phyloP scores from a whole-genome alignment of 1,140 invertebrate genomes.

The Drosophila serrata region DNA sequence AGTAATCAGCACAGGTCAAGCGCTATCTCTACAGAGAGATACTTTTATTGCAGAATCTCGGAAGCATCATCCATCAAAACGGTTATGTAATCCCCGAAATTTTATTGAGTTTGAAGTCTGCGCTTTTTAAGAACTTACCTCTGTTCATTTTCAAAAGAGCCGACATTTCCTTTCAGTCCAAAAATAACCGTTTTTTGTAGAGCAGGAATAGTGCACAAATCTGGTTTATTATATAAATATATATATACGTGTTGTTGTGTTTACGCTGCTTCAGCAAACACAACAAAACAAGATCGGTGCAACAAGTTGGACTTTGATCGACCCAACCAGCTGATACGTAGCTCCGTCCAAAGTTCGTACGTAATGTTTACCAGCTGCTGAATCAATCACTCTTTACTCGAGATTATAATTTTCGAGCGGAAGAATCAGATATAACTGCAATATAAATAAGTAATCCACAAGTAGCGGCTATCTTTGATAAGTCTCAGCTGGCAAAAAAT shows the following conservation, averaged over 20 bases:
- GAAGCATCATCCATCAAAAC: slow-evolving; percentile 7
- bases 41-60: slow-evolving; percentile 12
- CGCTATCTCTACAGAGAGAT: slow-evolving; percentile 1
- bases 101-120: background rate
- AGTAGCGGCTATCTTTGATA: too few relatives aligned
- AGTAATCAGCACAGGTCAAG: slow-evolving; percentile 28
- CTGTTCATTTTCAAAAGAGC: slow-evolving; percentile 71
- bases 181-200: slow-evolving; percentile 11
- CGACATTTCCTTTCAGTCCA: slow-evolving; percentile 50
- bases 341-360: slow-evolving; percentile 16
- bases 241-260: slow-evolving; percentile 29
- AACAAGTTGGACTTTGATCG: slow-evolving; percentile 81
- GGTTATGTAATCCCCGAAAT: slow-evolving; percentile 61
- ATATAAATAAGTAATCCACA: background rate
- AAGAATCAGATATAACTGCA: slow-evolving; percentile 7
- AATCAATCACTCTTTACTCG: background rate
- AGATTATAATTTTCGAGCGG: background rate
- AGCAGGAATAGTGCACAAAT: slow-evolving; percentile 3
- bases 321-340: slow-evolving; percentile 3
- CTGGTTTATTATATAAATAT: slow-evolving; percentile 20
- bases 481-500: slow-evolving; percentile 9
- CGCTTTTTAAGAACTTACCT: slow-evolving; percentile 52
- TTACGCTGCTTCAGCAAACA: slow-evolving; percentile 26
- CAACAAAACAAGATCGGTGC: slow-evolving; percentile 57
- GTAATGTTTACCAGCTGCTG: slow-evolving; percentile 17